Evolutionary conservation across 2,888 invertebrate species (phyloP), one percentile per base, ranked within the genome.

Genomic region (Eupithecia insigniata): DNA sequence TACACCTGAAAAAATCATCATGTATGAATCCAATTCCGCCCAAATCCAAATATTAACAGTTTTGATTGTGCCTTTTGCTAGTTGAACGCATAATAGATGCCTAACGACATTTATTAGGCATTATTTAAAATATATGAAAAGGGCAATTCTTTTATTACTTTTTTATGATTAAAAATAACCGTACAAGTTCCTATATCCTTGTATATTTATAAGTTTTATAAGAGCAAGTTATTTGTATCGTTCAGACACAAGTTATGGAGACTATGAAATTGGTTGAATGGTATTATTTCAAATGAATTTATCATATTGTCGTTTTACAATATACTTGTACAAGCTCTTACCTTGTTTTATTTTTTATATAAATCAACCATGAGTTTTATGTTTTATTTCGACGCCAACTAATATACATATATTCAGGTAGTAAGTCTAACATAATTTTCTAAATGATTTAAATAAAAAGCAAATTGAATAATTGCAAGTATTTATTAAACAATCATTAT

Each of bases 291-390:
- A 26, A 70, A 58, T 70, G 64, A 58, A 71, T 76, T 69, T 71
- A 69, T 69, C 71, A 36, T 76, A 67, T 71, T 67, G 64, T 70
- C 55, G 14, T 26, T 55, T 55, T 55, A 55, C n/a, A 81, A 79
- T 76, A 76, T 81, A 82, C 55, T 26, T 55, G 66, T 69, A 66
- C 80, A 82, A 81, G 77, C 79, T 78, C 70, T 75, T 62, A 22
- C 8, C 62, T 64, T 36, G 71, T 78, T 78, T 78, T 34, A 72
- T 75, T 78, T 74, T 30, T 26, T 60, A 8, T 43, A 43, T 6
- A 16, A 16, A 18, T 18, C 18, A 18, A 6, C 39, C 39, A 18
- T 18, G 6, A 16, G 6, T 43, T 43, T 18, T n/a, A n/a, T n/a
- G n/a, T n/a, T n/a, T n/a, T n/a, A n/a, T n/a, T n/a, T n/a, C n/a